Evolutionary conservation across 2,888 invertebrate species (phyloP).

Genomic region (Aporophyla nigra): DNA sequence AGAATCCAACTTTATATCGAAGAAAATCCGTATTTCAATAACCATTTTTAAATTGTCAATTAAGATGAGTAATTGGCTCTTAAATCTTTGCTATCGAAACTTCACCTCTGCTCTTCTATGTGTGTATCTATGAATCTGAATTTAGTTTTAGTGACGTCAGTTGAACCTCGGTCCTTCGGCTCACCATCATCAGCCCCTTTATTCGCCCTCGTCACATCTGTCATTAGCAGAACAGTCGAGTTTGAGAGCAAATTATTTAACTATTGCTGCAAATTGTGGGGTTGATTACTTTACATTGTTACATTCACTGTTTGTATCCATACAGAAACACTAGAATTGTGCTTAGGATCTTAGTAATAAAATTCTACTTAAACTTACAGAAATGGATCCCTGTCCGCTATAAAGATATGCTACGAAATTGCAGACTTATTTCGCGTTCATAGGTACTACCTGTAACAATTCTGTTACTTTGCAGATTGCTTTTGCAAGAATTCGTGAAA

Average conservation of each 20-base stretch:
- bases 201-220: slow-evolving; percentile 70
- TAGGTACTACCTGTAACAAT: slow-evolving; percentile 43
- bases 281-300: slow-evolving; percentile 34
- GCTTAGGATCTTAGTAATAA: slow-evolving; percentile 22
- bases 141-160: slow-evolving; percentile 53
- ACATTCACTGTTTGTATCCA: slow-evolving; percentile 1
- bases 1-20: neutral
- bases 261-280: slow-evolving; percentile 24
- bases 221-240: slow-evolving; percentile 64
- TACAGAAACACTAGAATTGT: slow-evolving; percentile 1
- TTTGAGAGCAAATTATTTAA: slow-evolving; percentile 44
- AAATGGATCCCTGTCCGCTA: slow-evolving; percentile 10
- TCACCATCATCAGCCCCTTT: slow-evolving; percentile 40
- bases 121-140: slow-evolving; percentile 23
- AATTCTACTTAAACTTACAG: neutral
- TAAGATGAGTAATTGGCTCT: neutral
- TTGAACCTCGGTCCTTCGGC: slow-evolving; percentile 36
- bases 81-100: neutral
- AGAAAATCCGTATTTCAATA: neutral
- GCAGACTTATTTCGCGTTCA: slow-evolving; percentile 50
- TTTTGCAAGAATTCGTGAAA: slow-evolving; percentile 53
- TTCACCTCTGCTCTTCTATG: neutral
- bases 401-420: slow-evolving; percentile 38
- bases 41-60: neutral
- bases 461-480: slow-evolving; percentile 52